Evolutionary conservation across 2,888 invertebrate genomes (phyloP).

Genomic region (Thumatha senex): DNA sequence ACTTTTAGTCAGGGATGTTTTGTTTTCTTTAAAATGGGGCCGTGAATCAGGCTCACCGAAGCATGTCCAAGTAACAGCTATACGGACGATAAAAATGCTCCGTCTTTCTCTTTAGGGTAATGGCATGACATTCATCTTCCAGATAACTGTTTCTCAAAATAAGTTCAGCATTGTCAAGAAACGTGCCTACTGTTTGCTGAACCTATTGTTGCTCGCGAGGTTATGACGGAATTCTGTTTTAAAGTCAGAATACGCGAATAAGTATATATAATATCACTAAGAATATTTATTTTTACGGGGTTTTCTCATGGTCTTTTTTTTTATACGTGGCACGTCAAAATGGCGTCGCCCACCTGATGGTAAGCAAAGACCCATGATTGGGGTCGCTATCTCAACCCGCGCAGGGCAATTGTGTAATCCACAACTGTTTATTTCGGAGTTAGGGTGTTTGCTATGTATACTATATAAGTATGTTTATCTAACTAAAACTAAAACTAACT

Average conservation of each 20-base stretch:
- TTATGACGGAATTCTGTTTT: background rate
- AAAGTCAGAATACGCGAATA: too few species aligned
- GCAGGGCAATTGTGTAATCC: too few species aligned
- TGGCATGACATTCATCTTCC: conserved; percentile 5
- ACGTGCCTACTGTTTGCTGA: background rate
- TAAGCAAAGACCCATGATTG: too few species aligned
- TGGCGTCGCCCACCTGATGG: too few species aligned
- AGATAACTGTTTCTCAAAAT: conserved; percentile 5
- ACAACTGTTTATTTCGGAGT: too few species aligned
- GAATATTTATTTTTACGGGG: too few species aligned
- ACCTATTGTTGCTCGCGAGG: background rate
- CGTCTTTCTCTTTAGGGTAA: conserved; percentile 6
- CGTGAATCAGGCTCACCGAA: background rate
- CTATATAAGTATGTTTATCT: too few species aligned
- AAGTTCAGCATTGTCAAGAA: background rate
- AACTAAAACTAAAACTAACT: too few species aligned
- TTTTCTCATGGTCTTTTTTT: background rate
- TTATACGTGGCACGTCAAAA: too few species aligned
- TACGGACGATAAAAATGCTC: conserved; percentile 1
- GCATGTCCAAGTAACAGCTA: conserved; percentile 1
- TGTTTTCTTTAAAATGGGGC: background rate
- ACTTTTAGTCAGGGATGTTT: background rate
- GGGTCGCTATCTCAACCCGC: too few species aligned
- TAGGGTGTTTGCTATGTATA: too few species aligned
- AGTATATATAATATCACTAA: too few species aligned